Conservation (phyloP, 2,888 invertebrate genomes). For the Hesperia comma region DNA sequence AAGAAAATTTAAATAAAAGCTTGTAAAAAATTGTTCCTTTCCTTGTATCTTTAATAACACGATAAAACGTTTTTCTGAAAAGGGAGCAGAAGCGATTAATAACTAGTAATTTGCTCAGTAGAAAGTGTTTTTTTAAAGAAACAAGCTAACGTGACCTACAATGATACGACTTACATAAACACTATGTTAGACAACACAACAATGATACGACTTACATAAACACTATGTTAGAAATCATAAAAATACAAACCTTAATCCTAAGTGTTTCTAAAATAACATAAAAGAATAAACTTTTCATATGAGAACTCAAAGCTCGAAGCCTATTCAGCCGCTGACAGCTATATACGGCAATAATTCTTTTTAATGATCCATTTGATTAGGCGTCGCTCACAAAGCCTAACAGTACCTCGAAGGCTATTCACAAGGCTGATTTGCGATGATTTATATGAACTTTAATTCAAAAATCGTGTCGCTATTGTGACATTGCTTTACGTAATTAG, state of each 20-base stretch:
- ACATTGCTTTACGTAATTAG: conserved; percentile 33
- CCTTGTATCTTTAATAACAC: too few species aligned
- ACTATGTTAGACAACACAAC: background rate
- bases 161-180: too few species aligned
- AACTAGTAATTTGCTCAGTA: too few species aligned
- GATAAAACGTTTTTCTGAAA: too few species aligned
- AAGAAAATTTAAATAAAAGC: too few species aligned
- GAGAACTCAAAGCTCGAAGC: conserved; percentile 50
- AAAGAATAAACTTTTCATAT: conserved; percentile 27
- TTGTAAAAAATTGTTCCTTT: too few species aligned
- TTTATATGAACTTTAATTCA: conserved; percentile 75
- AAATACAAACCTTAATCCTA: conserved; percentile 11
- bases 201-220: too few species aligned
- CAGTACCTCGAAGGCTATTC: conserved; percentile 69
- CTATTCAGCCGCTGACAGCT: conserved; percentile 75
- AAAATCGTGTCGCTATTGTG: conserved; percentile 62
- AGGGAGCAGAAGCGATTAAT: too few species aligned
- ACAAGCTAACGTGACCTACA: too few species aligned
- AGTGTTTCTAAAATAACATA: conserved; percentile 14
- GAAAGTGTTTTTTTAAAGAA: too few species aligned
- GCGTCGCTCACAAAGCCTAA: conserved; percentile 65
- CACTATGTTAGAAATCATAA: background rate
- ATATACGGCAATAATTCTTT: conserved; percentile 77
- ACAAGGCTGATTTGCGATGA: conserved; percentile 77
- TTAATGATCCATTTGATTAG: conserved; percentile 80